Percentiles rank a stretch among this genome's conserved stretches.
These are phyloP conservation scores for Oxyruncus cristatus DNA, from an alignment of 2,113 vertebrate species.

Conservation along the genomic window DNA sequence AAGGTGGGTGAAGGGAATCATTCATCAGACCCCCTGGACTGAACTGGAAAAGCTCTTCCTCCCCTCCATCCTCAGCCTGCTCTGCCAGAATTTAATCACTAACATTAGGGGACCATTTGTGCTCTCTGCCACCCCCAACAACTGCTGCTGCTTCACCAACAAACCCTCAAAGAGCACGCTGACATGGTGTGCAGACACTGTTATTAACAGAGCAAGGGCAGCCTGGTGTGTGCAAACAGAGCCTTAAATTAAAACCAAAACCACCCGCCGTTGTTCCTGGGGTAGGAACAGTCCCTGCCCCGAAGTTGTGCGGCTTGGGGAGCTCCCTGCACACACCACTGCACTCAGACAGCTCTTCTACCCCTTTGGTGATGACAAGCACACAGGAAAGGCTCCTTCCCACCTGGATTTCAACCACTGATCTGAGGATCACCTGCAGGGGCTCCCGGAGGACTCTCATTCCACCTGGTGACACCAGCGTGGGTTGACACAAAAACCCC, in stretches of 20 bases:
- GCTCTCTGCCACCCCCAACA: not conserved
- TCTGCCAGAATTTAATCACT: not conserved
- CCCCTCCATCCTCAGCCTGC: not conserved
- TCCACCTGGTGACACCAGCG: not conserved
- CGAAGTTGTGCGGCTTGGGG: accelerated
- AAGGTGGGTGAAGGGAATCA: not conserved
- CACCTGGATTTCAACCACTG: not conserved
- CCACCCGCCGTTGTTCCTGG: not conserved
- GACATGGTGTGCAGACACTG: not conserved
- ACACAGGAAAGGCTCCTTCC: not conserved
- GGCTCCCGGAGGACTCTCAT: not conserved
- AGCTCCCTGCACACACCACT: not conserved
- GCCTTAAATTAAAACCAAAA: not conserved
- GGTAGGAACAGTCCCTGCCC: not conserved
- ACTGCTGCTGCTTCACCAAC: not conserved
- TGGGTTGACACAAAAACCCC: too few species aligned
- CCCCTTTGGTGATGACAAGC: not conserved
- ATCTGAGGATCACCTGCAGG: accelerated
- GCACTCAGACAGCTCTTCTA: not conserved
- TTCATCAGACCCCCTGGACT: not conserved
- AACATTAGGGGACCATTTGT: not conserved
- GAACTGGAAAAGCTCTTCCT: not conserved
- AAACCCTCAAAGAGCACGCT: not conserved
- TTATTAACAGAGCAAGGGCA: not conserved
- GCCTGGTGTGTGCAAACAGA: not conserved